These are phyloP conservation scores for Abscondita cerata DNA, from an alignment of 2,888 invertebrate species.

Conservation along the genomic window DNA sequence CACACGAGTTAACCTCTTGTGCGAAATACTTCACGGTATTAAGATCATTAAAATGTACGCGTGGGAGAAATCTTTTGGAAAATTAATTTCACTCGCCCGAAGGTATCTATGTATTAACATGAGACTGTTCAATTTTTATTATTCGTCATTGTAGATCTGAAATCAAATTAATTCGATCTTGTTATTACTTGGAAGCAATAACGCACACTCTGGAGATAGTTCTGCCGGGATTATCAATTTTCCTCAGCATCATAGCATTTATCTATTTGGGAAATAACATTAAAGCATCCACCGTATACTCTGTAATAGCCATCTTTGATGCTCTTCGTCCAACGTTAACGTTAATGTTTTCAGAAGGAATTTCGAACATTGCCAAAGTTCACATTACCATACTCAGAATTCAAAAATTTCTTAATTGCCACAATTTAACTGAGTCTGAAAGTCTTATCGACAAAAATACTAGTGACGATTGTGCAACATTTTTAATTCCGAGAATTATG, in stretches of 20 bases:
- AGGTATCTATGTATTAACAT: conserved; percentile 49
- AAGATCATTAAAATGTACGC: conserved; percentile 97
- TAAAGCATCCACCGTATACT: conserved; percentile 85
- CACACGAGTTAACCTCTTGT: conserved; percentile 85
- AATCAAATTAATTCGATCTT: conserved; percentile 74
- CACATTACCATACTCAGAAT: conserved; percentile 76
- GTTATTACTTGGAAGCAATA: conserved; percentile 78
- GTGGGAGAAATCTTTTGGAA: conserved; percentile 89
- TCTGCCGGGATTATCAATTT: conserved; percentile 85
- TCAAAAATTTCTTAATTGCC: conserved; percentile 63
- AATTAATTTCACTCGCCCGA: conserved; percentile 73
- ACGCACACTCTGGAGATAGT: conserved; percentile 86
- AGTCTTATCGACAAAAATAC: not conserved
- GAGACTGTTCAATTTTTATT: not conserved
- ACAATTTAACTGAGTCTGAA: conserved; percentile 53
- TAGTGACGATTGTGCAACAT: not conserved
- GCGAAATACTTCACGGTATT: conserved; percentile 87
- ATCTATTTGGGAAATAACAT: conserved; percentile 75
- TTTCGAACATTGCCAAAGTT: conserved; percentile 82
- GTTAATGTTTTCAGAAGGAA: conserved; percentile 89
- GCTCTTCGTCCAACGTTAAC: conserved; percentile 88
- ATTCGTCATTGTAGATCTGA: conserved; percentile 64
- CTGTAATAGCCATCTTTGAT: conserved; percentile 90
- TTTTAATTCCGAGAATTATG: conserved; percentile 59
- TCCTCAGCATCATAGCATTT: conserved; percentile 81